Conservation (phyloP, 2,888 invertebrate species). For the Crepidodera aurea region DNA sequence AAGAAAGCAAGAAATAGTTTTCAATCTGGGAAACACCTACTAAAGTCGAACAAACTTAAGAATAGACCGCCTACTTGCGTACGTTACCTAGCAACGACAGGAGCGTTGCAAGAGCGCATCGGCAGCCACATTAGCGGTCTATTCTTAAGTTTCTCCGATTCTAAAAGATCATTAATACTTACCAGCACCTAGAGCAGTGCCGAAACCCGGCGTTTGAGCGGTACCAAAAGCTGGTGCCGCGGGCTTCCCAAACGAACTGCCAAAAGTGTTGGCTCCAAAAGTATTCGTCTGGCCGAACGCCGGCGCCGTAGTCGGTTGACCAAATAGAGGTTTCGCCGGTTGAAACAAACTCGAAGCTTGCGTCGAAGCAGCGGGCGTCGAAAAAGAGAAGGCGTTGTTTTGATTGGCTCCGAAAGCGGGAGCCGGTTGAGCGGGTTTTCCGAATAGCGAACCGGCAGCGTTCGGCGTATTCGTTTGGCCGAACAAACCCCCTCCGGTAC, state of each 20-base stretch:
- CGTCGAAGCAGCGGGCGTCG: slow-evolving; percentile 46
- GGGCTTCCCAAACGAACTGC: slow-evolving; percentile 52
- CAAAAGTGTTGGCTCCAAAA: slow-evolving; percentile 45
- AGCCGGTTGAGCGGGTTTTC: slow-evolving; percentile 62
- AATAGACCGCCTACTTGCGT: too few relatives aligned
- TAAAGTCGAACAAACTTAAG: too few relatives aligned
- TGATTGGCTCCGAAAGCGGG: slow-evolving; percentile 55
- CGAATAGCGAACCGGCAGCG: slow-evolving; percentile 57
- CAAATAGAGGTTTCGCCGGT: slow-evolving; percentile 53
- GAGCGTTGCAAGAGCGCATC: too few relatives aligned
- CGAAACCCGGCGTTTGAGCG: slow-evolving; percentile 42
- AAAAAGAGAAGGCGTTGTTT: slow-evolving; percentile 56
- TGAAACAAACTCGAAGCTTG: slow-evolving; percentile 49
- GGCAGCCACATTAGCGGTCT: too few relatives aligned
- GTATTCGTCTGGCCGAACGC: slow-evolving; percentile 41
- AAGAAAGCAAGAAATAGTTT: too few relatives aligned
- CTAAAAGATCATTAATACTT: too few relatives aligned
- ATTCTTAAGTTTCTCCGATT: too few relatives aligned
- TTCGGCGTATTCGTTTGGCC: slow-evolving; percentile 51
- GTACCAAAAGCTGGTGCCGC: slow-evolving; percentile 55
- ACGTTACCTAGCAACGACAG: too few relatives aligned
- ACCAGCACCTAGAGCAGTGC: slow-evolving; percentile 39
- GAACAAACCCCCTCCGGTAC: slow-evolving; percentile 53
- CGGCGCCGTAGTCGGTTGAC: slow-evolving; percentile 44
- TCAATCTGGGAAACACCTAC: too few relatives aligned